phyloP scores from a whole-genome alignment of 1,140 invertebrate genomes.

The Brachionus paranguensis region DNA sequence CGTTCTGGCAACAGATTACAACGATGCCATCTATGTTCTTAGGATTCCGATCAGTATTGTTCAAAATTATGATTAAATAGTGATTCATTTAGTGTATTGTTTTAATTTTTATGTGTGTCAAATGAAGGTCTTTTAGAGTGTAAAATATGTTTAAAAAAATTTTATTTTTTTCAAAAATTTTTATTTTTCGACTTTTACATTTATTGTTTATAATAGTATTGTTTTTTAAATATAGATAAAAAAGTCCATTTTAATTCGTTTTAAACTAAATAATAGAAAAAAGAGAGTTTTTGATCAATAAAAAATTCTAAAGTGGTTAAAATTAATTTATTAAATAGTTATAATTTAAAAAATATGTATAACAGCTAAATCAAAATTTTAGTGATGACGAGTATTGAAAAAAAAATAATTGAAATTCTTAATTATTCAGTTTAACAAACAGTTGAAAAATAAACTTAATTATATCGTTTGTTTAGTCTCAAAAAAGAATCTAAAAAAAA shows the following conservation, averaged over 20 bases:
- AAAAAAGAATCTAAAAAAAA: background rate
- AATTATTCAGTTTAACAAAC: background rate
- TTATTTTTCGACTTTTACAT: background rate
- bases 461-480: background rate
- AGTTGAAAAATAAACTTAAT: background rate
- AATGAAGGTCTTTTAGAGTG: background rate
- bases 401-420: background rate
- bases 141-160: background rate
- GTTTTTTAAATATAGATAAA: background rate
- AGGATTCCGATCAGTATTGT: background rate
- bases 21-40: background rate
- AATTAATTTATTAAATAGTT: background rate
- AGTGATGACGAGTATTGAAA: background rate
- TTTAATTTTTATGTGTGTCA: background rate
- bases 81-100: background rate
- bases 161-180: background rate
- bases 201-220: background rate
- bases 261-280: background rate
- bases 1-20: background rate
- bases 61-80: background rate
- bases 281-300: background rate
- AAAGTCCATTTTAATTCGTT: background rate
- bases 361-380: slow-evolving; percentile 36
- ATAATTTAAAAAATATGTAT: background rate
- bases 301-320: background rate